Evolutionary conservation across 1,140 invertebrate species (phyloP).

Genomic region (Camponotus pennsylvanicus): DNA sequence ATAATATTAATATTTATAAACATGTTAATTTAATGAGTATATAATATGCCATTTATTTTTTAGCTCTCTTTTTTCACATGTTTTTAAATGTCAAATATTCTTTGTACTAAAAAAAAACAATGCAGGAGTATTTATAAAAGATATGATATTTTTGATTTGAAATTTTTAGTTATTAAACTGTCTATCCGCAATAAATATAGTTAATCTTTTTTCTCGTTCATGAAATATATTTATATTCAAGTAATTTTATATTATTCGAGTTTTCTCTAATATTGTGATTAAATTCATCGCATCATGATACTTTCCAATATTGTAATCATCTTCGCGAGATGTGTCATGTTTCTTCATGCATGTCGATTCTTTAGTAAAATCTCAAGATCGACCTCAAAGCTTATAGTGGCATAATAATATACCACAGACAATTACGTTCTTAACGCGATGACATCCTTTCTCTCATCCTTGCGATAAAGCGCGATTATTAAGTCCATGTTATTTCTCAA

Average conservation of each 20-base stretch:
- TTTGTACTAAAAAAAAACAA: background rate
- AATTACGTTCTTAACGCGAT: conserved; percentile 37
- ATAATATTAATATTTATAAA: background rate
- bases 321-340: conserved; percentile 27
- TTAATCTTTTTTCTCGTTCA: background rate
- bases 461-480: conserved; percentile 28
- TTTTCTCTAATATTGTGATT: background rate
- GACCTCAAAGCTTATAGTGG: conserved; percentile 47
- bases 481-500: conserved; percentile 16
- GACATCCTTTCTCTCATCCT: conserved; percentile 38
- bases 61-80: background rate
- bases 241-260: background rate
- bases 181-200: background rate
- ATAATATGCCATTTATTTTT: background rate
- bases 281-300: background rate
- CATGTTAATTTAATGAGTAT: too few relatives aligned
- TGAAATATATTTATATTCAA: conserved; percentile 18
- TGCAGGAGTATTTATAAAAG: background rate
- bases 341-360: conserved; percentile 1
- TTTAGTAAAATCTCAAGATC: conserved; percentile 35
- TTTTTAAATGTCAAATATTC: background rate
- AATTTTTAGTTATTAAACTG: background rate
- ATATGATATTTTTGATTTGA: too few relatives aligned
- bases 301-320: background rate
- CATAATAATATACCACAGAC: conserved; percentile 43